Evolutionary conservation across 2,797 vertebrate genomes (phyloP).

Genomic region (Fringilla coelebs): DNA sequence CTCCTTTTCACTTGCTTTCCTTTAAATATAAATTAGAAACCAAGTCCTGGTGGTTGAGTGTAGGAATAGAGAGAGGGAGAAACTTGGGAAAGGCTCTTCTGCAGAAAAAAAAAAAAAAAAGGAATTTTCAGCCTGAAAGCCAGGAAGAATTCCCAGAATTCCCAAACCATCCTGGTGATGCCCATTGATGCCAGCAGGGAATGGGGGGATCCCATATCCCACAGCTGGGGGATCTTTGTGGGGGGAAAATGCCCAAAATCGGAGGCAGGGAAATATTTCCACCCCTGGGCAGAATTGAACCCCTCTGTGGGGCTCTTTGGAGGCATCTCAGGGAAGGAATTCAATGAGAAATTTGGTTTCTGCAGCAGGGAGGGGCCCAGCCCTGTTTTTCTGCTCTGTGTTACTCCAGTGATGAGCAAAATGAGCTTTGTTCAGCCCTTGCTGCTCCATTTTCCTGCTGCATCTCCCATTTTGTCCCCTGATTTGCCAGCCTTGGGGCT

Average conservation of each 20-base stretch:
- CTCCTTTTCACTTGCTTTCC: not conserved
- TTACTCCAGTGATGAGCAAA: not conserved
- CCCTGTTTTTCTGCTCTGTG: not conserved
- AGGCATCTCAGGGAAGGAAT: not conserved
- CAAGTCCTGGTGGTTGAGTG: not conserved
- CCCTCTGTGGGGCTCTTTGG: not conserved
- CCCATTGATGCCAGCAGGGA: not conserved
- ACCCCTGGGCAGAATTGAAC: not conserved
- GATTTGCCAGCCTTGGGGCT: not conserved
- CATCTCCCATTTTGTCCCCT: not conserved
- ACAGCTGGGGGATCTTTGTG: not conserved
- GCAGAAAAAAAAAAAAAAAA: not conserved
- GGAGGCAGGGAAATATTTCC: not conserved
- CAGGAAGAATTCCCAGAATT: not conserved
- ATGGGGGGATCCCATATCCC: not conserved
- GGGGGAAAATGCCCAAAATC: not conserved
- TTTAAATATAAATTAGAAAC: rapidly evolving
- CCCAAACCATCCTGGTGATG: not conserved
- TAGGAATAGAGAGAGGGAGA: not conserved
- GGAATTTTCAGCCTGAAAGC: not conserved
- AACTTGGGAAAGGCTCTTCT: not conserved
- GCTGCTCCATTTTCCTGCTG: not conserved
- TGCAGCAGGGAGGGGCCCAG: not conserved
- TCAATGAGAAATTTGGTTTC: not conserved
- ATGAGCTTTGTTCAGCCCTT: not conserved